phyloP scores from a whole-genome alignment of 2,113 vertebrate species.

The Rhombomys opimus region DNA sequence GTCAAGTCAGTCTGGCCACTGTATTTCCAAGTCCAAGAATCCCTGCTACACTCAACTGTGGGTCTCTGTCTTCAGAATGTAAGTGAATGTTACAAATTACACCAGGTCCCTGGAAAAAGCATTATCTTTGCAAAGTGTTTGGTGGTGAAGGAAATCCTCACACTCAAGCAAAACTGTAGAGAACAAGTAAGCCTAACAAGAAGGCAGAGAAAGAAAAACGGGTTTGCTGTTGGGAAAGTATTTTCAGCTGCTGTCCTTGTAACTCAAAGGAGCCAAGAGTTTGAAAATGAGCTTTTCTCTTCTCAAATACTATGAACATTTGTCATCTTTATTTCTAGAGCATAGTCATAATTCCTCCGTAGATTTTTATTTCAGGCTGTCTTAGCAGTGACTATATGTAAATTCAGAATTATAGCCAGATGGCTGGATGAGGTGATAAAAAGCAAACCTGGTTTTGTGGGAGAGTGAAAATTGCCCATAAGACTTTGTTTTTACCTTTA shows the following conservation, averaged over 20 bases:
- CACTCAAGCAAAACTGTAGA: constrained; percentile 45
- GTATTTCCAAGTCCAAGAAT: constrained; percentile 28
- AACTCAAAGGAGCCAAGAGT: constrained; percentile 61
- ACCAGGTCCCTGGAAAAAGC: constrained; percentile 54
- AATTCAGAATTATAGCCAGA: constrained; percentile 77
- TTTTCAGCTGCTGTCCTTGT: constrained; percentile 71
- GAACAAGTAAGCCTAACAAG: constrained; percentile 43
- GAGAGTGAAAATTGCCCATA: constrained; percentile 76
- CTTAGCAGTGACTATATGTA: constrained; percentile 73
- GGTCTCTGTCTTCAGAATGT: constrained; percentile 54
- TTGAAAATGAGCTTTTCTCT: constrained; percentile 69
- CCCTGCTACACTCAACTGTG: background rate
- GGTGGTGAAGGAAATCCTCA: constrained; percentile 59
- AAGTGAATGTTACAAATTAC: constrained; percentile 17
- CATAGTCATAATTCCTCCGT: constrained; percentile 69
- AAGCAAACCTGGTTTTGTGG: constrained; percentile 69
- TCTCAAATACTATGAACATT: constrained; percentile 63
- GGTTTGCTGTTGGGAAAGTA: constrained; percentile 68
- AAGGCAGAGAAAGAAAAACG: constrained; percentile 29
- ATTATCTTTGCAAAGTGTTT: constrained; percentile 63
- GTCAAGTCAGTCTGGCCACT: constrained; percentile 1
- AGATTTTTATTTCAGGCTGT: constrained; percentile 73
- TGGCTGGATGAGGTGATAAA: constrained; percentile 74
- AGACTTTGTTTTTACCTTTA: constrained; percentile 77
- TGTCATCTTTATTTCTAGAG: constrained; percentile 78